Base-by-base conservation (phyloP, 2,797 vertebrate species). In the Rhinichthys osculus region DNA sequence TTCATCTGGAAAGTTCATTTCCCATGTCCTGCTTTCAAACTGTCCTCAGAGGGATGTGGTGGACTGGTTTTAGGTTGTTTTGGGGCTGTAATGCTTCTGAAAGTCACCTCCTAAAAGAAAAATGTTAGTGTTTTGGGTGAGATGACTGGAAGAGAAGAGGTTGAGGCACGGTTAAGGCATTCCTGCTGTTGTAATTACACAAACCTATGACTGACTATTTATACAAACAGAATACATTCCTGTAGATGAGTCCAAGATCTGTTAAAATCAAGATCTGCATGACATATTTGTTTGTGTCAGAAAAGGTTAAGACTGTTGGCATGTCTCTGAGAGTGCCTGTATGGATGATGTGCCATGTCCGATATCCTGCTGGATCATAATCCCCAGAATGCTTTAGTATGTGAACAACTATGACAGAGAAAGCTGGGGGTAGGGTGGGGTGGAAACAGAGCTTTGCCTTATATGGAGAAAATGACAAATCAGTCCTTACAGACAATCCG, bases 251-350 rank as follows among this genome's bases (percentile, higher is more conserved):
- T 52, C 47, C 44, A 79, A 44, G 35, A 69, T 74, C 13, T 9
- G 21, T 57, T 40, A 27, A 62, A 78, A 57, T 30, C 44, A 79
- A 57, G 30, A 44, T 52, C 78, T 30, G 19, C n/a, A 44, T 44
- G 7, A 81, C 89, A 86, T 91, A 83, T 92, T 91, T 92, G 87
- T 92, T 89, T 90, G 84, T 92, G 90, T 90, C 88, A 90, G 88
- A 66, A 89, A 87, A 82, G 77, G 86, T 77, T 77, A 84, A 59
- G 83, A 87, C 83, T 13, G 17, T 84, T 86, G 30, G 83, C 90
- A 89, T 72, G 38, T 47, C 44, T 21, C 14, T 62, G 62, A 23
- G 42, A 67, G 82, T 69, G 57, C 50, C 19, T 70, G 23, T 38
- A 35, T 72, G 81, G 73, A 38, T 81, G 30, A 47, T 23, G 64